Conservation (phyloP, 2,797 vertebrate genomes). For the Loriculus beryllinus region DNA sequence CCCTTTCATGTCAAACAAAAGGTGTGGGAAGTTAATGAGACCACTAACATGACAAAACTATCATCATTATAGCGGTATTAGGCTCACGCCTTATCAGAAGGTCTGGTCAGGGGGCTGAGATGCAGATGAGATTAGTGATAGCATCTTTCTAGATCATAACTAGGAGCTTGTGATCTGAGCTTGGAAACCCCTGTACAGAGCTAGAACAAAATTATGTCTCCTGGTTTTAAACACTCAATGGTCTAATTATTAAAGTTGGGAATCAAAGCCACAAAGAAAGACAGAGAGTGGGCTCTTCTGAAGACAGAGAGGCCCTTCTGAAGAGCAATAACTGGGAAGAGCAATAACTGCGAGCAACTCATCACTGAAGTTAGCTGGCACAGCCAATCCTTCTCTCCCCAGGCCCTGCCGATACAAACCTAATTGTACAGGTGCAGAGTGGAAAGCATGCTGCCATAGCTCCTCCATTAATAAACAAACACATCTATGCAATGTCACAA, state of each 20-base stretch:
- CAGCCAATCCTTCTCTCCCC: background rate
- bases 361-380: background rate
- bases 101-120: background rate
- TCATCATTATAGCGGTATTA: background rate
- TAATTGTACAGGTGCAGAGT: background rate
- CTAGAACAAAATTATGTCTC: background rate
- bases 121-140: background rate
- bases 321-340: background rate
- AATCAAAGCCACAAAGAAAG: background rate
- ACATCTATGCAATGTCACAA: slow-evolving; percentile 53
- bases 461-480: slow-evolving; percentile 63
- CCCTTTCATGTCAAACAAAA: background rate
- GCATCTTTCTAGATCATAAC: background rate
- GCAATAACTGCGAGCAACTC: background rate
- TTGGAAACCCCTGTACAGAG: background rate
- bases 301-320: background rate
- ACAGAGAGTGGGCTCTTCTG: background rate
- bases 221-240: background rate
- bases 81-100: background rate
- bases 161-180: background rate
- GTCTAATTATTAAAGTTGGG: background rate
- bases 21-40: background rate
- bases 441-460: background rate
- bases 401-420: background rate
- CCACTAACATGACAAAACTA: background rate